phyloP scores from a whole-genome alignment of 2,888 invertebrate species.

The Crocallis elinguaria region DNA sequence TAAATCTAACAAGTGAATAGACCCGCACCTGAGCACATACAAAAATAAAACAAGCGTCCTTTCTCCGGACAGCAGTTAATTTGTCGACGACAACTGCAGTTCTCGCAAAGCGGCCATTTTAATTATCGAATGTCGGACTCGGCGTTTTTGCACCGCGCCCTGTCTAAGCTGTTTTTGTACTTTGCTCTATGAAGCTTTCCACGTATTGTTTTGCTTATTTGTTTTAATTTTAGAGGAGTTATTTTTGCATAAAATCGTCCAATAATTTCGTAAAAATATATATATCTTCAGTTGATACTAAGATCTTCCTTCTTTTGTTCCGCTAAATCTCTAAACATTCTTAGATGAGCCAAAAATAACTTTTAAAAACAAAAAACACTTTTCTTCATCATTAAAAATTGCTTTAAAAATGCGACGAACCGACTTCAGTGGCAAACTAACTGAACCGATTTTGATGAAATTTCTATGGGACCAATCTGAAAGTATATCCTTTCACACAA shows the following conservation, averaged over 20 bases:
- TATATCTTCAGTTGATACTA: too few relatives aligned
- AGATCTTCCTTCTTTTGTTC: too few relatives aligned
- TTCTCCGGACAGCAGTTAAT: slow-evolving; percentile 46
- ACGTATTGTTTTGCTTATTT: slow-evolving; percentile 10
- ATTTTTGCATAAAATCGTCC: neutral
- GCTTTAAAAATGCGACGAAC: too few relatives aligned
- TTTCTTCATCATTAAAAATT: too few relatives aligned
- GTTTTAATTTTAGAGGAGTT: slow-evolving; percentile 18
- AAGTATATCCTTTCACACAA: too few relatives aligned
- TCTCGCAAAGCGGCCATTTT: slow-evolving; percentile 36
- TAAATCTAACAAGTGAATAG: slow-evolving; percentile 1
- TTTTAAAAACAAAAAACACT: too few relatives aligned
- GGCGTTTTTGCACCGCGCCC: slow-evolving; percentile 8
- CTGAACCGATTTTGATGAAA: too few relatives aligned
- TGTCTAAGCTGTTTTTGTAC: slow-evolving; percentile 15
- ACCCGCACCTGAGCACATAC: slow-evolving; percentile 36
- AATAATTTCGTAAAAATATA: neutral
- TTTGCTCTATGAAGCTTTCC: slow-evolving; percentile 22
- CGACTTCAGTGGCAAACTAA: too few relatives aligned
- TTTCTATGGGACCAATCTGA: too few relatives aligned
- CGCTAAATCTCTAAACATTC: too few relatives aligned
- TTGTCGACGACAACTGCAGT: slow-evolving; percentile 52
- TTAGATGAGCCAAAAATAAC: too few relatives aligned
- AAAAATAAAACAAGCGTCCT: slow-evolving; percentile 37
- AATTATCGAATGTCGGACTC: slow-evolving; percentile 39